Evolutionary conservation across 1,140 invertebrate species (phyloP).

Genomic region (Conus ventricosus): DNA sequence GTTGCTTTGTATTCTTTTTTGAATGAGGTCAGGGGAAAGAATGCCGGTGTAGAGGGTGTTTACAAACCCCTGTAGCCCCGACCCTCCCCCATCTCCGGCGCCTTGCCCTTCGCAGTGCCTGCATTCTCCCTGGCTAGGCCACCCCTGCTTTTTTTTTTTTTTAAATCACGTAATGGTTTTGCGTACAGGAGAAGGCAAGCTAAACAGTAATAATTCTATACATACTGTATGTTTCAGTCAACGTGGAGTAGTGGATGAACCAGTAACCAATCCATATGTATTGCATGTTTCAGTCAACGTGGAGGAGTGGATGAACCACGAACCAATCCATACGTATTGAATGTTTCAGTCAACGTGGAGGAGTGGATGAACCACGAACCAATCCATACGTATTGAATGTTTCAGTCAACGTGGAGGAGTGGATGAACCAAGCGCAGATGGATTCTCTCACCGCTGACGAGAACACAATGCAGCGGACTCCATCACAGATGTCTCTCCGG

Average conservation of each 20-base stretch:
- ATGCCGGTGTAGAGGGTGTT: no score
- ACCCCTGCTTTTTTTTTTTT: no score
- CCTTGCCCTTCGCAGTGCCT: no score
- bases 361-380: constrained; percentile 91
- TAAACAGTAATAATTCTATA: constrained; percentile 84
- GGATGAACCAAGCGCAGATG: constrained; percentile 89
- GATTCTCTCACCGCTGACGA: constrained; percentile 75
- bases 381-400: constrained; percentile 72
- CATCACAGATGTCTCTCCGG: constrained; percentile 77
- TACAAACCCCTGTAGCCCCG: no score
- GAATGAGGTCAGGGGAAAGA: no score
- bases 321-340: constrained; percentile 79
- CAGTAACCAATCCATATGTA: constrained; percentile 82
- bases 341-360: constrained; percentile 88
- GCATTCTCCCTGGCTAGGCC: no score
- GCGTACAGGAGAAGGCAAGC: no score
- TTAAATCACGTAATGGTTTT: no score
- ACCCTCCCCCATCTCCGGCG: no score
- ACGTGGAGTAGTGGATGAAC: constrained; percentile 93
- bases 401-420: constrained; percentile 93
- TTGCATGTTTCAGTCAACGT: constrained; percentile 84
- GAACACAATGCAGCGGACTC: constrained; percentile 77
- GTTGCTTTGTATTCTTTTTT: no score
- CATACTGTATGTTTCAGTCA: constrained; percentile 78
- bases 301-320: constrained; percentile 91